Conservation (phyloP, 2,113 vertebrate genomes). For the Limanda limanda region DNA sequence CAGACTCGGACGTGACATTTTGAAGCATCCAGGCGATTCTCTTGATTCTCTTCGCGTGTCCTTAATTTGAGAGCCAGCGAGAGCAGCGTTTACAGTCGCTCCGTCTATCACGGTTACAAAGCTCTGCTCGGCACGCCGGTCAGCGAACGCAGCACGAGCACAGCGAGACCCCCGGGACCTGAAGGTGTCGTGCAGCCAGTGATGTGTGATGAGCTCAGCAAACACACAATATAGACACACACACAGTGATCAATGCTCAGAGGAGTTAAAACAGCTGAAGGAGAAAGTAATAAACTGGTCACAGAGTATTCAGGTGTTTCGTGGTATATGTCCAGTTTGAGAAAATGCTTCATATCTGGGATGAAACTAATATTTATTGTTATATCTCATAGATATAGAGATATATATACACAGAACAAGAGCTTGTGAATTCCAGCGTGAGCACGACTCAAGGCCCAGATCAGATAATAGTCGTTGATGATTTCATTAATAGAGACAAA, state of each 20-base stretch:
- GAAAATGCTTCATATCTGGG: too few relatives aligned
- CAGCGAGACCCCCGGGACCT: slow-evolving; percentile 11
- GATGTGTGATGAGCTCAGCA: not conserved
- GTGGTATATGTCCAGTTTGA: too few relatives aligned
- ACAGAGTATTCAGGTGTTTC: too few relatives aligned
- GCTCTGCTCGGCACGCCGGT: not conserved
- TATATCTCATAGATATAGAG: too few relatives aligned
- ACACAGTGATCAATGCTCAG: slow-evolving; percentile 21
- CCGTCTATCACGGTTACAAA: not conserved
- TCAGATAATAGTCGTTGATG: too few relatives aligned
- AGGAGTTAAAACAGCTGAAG: not conserved
- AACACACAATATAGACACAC: not conserved
- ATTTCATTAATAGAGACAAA: too few relatives aligned
- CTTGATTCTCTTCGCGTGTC: not conserved
- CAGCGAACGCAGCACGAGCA: slow-evolving; percentile 11
- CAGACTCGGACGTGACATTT: not conserved
- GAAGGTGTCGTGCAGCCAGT: slow-evolving; percentile 22
- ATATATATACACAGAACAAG: too few relatives aligned
- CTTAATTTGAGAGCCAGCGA: not conserved
- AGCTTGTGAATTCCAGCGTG: too few relatives aligned
- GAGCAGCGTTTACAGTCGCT: not conserved
- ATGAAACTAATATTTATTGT: too few relatives aligned
- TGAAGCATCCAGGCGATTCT: not conserved
- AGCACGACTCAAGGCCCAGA: too few relatives aligned
- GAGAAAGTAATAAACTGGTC: too few relatives aligned